phyloP scores from a whole-genome alignment of 2,888 invertebrate genomes.

The Ormia ochracea region DNA sequence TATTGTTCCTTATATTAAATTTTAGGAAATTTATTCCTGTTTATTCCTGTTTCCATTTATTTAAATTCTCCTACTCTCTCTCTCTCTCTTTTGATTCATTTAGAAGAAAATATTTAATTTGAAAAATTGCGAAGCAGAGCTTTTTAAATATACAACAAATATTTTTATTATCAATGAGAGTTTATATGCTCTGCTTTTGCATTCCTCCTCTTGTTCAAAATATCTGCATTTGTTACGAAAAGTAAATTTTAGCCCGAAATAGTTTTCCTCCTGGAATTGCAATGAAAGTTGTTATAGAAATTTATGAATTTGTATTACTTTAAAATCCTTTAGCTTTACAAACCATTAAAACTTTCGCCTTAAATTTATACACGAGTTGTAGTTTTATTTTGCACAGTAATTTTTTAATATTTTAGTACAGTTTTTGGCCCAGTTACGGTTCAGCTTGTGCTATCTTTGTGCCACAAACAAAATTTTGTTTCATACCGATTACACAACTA shows the following conservation, averaged over 20 bases:
- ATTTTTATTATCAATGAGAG: no score
- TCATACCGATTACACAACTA: no score
- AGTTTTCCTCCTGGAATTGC: conserved; percentile 22
- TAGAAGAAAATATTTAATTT: no score
- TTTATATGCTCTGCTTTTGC: neutral
- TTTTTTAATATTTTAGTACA: neutral
- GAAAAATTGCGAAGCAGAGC: no score
- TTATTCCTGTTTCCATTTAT: no score
- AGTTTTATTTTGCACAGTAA: neutral
- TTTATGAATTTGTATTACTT: conserved; percentile 22
- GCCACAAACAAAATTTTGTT: neutral
- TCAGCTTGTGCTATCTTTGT: neutral
- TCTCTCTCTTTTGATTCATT: no score
- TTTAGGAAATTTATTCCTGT: no score
- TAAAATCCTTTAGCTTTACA: conserved; percentile 35
- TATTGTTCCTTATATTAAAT: no score
- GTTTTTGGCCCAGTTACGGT: neutral
- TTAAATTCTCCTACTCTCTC: no score
- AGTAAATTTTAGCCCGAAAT: neutral
- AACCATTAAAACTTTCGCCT: conserved; percentile 52
- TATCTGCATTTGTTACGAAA: neutral
- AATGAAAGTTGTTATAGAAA: conserved; percentile 38
- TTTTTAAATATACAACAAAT: no score
- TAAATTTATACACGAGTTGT: conserved; percentile 16
- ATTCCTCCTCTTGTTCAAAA: neutral